These are phyloP conservation scores for Tenebrio molitor DNA, from an alignment of 1,140 invertebrate genomes.

Conservation along the genomic window DNA sequence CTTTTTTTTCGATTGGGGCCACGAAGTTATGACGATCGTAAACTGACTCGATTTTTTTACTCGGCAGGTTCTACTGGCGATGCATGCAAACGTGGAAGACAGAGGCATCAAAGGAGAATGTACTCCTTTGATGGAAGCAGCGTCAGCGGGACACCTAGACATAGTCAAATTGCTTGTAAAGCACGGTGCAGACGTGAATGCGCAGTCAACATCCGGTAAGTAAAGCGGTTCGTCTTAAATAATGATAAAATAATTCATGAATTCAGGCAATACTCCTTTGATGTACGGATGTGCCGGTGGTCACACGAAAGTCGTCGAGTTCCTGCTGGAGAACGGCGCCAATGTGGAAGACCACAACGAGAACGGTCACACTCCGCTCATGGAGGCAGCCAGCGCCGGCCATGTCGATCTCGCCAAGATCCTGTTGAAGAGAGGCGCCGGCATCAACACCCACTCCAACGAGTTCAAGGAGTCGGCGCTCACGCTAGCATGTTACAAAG, in stretches of 20 bases:
- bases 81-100: conserved; percentile 98
- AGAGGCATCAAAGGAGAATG: conserved; percentile 93
- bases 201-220: conserved; percentile 91
- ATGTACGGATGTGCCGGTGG: conserved; percentile 99
- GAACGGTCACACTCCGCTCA: conserved; percentile 98
- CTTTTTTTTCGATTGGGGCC: conserved; percentile 38
- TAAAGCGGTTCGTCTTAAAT: background rate
- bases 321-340: conserved; percentile 90
- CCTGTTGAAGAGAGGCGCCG: conserved; percentile 91
- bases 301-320: conserved; percentile 92
- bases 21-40: background rate
- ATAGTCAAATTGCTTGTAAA: conserved; percentile 92
- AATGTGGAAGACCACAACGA: conserved; percentile 99
- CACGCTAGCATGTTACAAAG: conserved; percentile 97
- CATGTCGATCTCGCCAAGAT: conserved; percentile 96
- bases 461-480: conserved; percentile 98
- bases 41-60: conserved; percentile 10
- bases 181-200: conserved; percentile 96
- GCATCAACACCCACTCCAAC: conserved; percentile 98
- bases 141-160: conserved; percentile 93
- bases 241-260: conserved; percentile 12
- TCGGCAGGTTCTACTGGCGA: conserved; percentile 89
- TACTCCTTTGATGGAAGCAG: conserved; percentile 97
- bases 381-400: conserved; percentile 98
- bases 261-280: conserved; percentile 88